Percentiles rank a stretch among this genome's conserved stretches.
Conservation (phyloP, 1,140 invertebrate species). For the Rhopalosiphum maidis region DNA sequence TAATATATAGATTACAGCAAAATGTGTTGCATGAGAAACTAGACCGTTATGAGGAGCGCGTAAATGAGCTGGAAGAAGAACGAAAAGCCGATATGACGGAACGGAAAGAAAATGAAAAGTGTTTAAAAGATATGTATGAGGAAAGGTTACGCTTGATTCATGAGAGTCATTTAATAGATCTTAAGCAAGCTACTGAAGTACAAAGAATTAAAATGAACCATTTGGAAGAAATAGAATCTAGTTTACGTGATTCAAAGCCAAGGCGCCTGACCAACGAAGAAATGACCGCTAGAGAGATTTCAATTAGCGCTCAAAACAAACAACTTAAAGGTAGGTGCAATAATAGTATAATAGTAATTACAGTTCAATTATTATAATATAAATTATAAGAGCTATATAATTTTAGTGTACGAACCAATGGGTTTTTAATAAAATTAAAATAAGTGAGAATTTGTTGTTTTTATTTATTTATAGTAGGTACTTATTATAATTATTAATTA, state of each 20-base stretch:
- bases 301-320: slow-evolving; percentile 12
- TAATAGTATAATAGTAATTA: neutral
- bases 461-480: too few species aligned
- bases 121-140: slow-evolving; percentile 41
- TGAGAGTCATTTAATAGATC: slow-evolving; percentile 46
- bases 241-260: slow-evolving; percentile 14
- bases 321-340: slow-evolving; percentile 45
- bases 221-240: slow-evolving; percentile 29
- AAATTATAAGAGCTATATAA: neutral
- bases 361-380: neutral
- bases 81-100: slow-evolving; percentile 26
- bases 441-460: neutral
- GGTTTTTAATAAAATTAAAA: neutral
- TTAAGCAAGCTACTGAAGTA: slow-evolving; percentile 19
- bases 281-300: slow-evolving; percentile 46
- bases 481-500: too few species aligned
- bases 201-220: slow-evolving; percentile 49
- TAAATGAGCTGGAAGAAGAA: slow-evolving; percentile 23
- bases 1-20: slow-evolving; percentile 36
- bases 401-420: neutral
- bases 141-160: slow-evolving; percentile 22
- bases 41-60: neutral
- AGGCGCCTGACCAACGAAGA: slow-evolving; percentile 37
- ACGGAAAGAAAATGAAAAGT: slow-evolving; percentile 45
- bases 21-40: slow-evolving; percentile 28